Base-by-base conservation (phyloP, 2,113 vertebrate species). In the Urocynchramus pylzowi region DNA sequence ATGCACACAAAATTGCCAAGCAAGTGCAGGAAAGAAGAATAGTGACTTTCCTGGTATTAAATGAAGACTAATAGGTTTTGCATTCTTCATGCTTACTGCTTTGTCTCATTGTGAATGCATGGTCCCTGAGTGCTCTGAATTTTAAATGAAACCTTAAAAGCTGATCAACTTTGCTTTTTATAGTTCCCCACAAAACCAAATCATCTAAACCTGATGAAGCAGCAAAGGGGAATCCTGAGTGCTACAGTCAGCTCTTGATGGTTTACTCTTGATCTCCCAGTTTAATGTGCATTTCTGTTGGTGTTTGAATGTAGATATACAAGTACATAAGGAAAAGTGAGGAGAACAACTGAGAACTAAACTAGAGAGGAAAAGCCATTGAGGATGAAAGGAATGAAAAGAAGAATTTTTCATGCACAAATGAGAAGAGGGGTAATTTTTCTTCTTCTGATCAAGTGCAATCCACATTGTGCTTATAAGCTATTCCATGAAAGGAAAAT, bases 1-100 rank as follows among this genome's bases (percentile, higher is more conserved):
- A 93, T 75, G 75, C 24, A 78, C 39, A 83, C 81, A 96, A 96
- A 91, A 92, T 88, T 94, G 93, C 31, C 44, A 26, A 89, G 85
- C 79, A 94, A 90, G 88, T 87, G 81, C 79, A 67, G 85, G 74
- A 90, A 95, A 90, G 81, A 93, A 16, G 63, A 71, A 91, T 52
- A 67, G n/a, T 70, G 24, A 68, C 81, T 89, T 70, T 65, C 84
- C 52, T 61, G 67, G 28, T 57, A 95, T 95, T 94, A 93, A 97
- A 93, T 80, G 35, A 90, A 69, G 44, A 59, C 84, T 82, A 83
- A 95, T 89, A 87, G 47, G 65, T 93, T 95, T 97, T 85, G 67
- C 26, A 79, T 91, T 93, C 65, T 93, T 95, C 26, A 42, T 91
- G 86, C 56, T 87, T 87, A 61, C 67, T 95, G 56, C 87, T 96